These are phyloP conservation scores for Campylorhamphus procurvoides DNA, from an alignment of 2,113 vertebrate species.

Conservation along the genomic window DNA sequence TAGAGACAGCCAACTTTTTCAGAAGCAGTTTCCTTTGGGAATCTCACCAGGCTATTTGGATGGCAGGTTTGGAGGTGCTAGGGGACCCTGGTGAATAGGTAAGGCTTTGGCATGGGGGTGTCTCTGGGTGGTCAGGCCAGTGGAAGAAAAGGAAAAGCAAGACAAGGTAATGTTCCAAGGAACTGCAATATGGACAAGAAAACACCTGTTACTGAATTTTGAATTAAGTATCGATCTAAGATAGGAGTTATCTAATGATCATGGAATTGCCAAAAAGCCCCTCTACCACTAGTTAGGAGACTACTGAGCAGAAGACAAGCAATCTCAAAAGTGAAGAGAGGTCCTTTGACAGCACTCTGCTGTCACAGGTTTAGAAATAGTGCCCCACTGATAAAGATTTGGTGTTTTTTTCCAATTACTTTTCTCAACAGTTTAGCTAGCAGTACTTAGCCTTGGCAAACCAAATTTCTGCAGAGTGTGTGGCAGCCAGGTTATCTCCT, in stretches of 20 bases:
- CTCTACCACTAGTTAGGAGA: background rate
- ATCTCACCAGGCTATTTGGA: background rate
- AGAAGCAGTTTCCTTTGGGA: background rate
- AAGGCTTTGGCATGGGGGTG: background rate
- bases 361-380: background rate
- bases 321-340: background rate
- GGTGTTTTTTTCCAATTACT: background rate
- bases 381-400: background rate
- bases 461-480: background rate
- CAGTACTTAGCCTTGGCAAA: background rate
- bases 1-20: background rate
- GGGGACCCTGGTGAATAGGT: background rate
- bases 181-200: background rate
- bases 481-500: background rate
- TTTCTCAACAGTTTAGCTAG: background rate
- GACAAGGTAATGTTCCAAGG: background rate
- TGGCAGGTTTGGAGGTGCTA: background rate
- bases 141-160: background rate
- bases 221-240: background rate
- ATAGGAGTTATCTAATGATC: background rate
- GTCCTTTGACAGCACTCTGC: background rate
- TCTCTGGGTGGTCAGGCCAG: background rate
- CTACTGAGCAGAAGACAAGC: background rate
- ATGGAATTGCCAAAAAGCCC: background rate
- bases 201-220: background rate